These are phyloP conservation scores for Plodia interpunctella DNA, from an alignment of 1,140 invertebrate genomes.

Conservation along the genomic window DNA sequence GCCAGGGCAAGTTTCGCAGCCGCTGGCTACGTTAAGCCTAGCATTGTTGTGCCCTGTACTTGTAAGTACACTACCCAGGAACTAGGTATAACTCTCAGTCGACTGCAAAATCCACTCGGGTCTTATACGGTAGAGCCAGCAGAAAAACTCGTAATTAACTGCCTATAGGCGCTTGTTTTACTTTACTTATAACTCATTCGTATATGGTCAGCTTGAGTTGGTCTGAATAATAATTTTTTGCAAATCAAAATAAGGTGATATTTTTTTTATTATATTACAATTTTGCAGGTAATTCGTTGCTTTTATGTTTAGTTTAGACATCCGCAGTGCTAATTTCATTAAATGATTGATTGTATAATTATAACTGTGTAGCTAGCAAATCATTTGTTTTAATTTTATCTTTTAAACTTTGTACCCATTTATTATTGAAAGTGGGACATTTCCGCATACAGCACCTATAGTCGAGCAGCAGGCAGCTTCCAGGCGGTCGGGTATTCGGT, in stretches of 20 bases:
- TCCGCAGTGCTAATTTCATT: too few relatives aligned
- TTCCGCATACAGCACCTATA: too few relatives aligned
- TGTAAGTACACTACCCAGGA: slow-evolving; percentile 9
- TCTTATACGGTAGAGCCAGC: not conserved
- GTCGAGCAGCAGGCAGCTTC: slow-evolving; percentile 16
- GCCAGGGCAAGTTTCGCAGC: slow-evolving; percentile 38
- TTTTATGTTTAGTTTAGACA: too few relatives aligned
- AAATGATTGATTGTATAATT: too few relatives aligned
- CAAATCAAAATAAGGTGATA: not conserved
- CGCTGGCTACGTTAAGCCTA: slow-evolving; percentile 27
- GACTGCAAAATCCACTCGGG: slow-evolving; percentile 23
- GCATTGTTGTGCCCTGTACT: slow-evolving; percentile 16
- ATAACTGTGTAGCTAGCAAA: too few relatives aligned
- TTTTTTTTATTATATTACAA: too few relatives aligned
- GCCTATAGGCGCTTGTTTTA: not conserved
- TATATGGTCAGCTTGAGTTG: not conserved
- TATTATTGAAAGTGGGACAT: too few relatives aligned
- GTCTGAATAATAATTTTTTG: not conserved
- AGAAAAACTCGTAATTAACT: slow-evolving; percentile 1
- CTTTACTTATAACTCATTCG: not conserved
- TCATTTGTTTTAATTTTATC: too few relatives aligned
- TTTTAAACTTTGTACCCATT: too few relatives aligned
- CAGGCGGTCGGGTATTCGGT: slow-evolving; percentile 32
- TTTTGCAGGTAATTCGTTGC: too few relatives aligned
- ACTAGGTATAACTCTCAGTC: slow-evolving; percentile 1